These are phyloP conservation scores for Busseola fusca DNA, from an alignment of 2,888 invertebrate species.

Conservation along the genomic window DNA sequence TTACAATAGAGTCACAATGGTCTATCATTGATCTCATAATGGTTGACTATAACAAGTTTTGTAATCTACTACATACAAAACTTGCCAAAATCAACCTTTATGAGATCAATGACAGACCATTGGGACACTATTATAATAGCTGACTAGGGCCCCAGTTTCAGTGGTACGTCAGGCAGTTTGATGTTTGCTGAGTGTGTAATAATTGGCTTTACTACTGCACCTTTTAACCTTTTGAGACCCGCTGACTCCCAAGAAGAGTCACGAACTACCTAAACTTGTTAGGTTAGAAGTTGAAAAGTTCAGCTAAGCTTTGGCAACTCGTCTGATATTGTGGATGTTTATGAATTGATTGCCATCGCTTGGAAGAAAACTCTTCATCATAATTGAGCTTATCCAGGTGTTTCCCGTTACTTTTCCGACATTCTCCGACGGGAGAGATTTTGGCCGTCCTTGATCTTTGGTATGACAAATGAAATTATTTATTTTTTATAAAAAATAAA, in stretches of 20 bases:
- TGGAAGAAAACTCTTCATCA: background rate
- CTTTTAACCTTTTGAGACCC: background rate
- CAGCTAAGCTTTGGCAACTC: background rate
- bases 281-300: constrained; percentile 11
- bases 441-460: background rate
- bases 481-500: too few species aligned
- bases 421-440: background rate
- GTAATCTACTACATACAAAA: too few species aligned
- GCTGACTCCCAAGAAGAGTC: background rate
- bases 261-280: background rate
- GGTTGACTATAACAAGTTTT: too few species aligned
- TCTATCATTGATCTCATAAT: too few species aligned
- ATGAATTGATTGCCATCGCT: background rate
- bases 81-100: too few species aligned
- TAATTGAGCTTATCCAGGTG: too few species aligned
- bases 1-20: too few species aligned
- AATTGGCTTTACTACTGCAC: background rate
- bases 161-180: background rate
- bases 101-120: too few species aligned
- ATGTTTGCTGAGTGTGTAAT: background rate
- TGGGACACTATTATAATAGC: too few species aligned
- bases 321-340: background rate
- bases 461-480: background rate
- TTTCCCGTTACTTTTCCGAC: background rate
- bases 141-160: too few species aligned